phyloP scores from a whole-genome alignment of 2,888 invertebrate species.

The Synanthedon tipuliformis region DNA sequence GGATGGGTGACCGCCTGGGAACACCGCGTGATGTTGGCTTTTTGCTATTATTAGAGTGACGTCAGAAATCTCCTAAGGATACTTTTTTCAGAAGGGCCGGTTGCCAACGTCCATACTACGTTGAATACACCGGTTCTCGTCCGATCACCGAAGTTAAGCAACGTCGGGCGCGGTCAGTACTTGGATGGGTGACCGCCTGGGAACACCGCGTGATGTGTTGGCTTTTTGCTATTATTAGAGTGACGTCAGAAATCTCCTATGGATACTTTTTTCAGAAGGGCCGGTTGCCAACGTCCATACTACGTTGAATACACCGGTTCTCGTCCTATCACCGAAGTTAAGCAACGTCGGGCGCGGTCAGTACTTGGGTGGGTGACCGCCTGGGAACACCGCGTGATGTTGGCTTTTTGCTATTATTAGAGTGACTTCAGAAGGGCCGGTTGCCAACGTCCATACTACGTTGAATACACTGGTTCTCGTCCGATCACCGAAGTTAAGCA shows the following conservation, averaged over 20 bases:
- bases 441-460: constrained; percentile 18
- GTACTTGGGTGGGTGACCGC: constrained; percentile 14
- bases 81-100: no score
- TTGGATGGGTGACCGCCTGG: constrained; percentile 18
- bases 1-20: constrained; percentile 18
- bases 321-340: constrained; percentile 45
- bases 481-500: constrained; percentile 21
- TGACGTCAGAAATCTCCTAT: no score
- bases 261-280: no score
- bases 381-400: constrained; percentile 20
- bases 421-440: no score
- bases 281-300: no score
- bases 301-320: constrained; percentile 41
- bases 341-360: constrained; percentile 34
- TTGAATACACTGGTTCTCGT: constrained; percentile 20
- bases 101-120: constrained; percentile 10
- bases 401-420: constrained; percentile 4
- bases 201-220: constrained; percentile 19
- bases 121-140: constrained; percentile 22
- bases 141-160: constrained; percentile 17
- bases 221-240: no score
- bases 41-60: no score
- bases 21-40: constrained; percentile 17
- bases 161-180: constrained; percentile 15
- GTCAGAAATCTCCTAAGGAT: no score